Base-by-base conservation (phyloP, 2,888 invertebrate genomes). In the Periphyllus acericola region DNA sequence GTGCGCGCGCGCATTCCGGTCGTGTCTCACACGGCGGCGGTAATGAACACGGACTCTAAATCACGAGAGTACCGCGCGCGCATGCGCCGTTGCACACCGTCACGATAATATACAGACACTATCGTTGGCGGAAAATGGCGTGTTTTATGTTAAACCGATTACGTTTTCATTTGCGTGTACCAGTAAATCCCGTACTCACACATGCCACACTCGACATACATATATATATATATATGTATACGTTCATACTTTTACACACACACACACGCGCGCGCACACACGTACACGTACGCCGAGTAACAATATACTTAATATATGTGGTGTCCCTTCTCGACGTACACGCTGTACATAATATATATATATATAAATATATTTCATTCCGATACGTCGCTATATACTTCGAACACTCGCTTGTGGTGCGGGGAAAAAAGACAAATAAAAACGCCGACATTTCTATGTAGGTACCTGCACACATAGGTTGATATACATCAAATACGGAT, bases 11-110 rank as follows among this genome's bases (percentile, higher is more conserved):
- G 52, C 46, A 72, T 68, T 71, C 82, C 46, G 72, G 71, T 72
- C 82, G 72, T 52, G 82, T 72, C 82, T 71, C 52, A 52, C 25
- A 32, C 71, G 71, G 0, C 46, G 46, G 36, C 71, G 21, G 46
- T 82, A 82, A 82, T 82, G 82, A 82, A 71, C 82, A 82, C 82
- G 82, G 82, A 46, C 82, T 68, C 71, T 82, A 82, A 82, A 82
- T 82, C 82, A 82, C 82, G 82, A 82, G 40, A 21, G 60, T 0
- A 60, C 25, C 21, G 14, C 60, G 25, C 32, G 52, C 21, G 29
- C 17, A 46, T 4, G 0, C 52, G 25, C 52, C 5, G 25, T 3
- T 60, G 25, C 25, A 60, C 60, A 60, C 60, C 60, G 60, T 60
- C 21, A 21, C 60, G 21, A 75, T 75, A 75, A 21, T 40, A 40